Percentiles rank a stretch among this genome's conserved stretches.
phyloP scores from a whole-genome alignment of 1,140 invertebrate species.

The Drosophila chauvacae region DNA sequence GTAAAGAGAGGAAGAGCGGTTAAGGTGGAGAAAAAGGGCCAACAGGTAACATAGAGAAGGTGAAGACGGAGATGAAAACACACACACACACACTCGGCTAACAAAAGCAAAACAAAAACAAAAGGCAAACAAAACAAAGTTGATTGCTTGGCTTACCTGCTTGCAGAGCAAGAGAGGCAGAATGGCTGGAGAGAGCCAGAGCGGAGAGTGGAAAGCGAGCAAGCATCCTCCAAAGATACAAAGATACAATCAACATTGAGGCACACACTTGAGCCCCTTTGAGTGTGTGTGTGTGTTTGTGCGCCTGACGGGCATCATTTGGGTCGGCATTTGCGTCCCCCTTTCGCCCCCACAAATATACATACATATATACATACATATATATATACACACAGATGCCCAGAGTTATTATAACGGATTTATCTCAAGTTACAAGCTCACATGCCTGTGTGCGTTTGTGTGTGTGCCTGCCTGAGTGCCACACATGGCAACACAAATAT shows the following conservation, averaged over 20 bases:
- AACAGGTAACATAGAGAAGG: slow-evolving; percentile 38
- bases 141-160: slow-evolving; percentile 54
- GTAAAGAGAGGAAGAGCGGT: not conserved
- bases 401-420: slow-evolving; percentile 81
- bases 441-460: slow-evolving; percentile 14
- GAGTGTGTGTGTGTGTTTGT: slow-evolving; percentile 19
- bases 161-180: not conserved
- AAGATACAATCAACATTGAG: slow-evolving; percentile 69
- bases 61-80: slow-evolving; percentile 24
- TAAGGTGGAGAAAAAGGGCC: slow-evolving; percentile 39
- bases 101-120: slow-evolving; percentile 60
- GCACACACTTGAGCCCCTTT: slow-evolving; percentile 45
- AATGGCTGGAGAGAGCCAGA: not conserved
- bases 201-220: slow-evolving; percentile 6
- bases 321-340: slow-evolving; percentile 38
- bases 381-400: slow-evolving; percentile 51
- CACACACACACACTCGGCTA: slow-evolving; percentile 1
- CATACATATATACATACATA: not conserved
- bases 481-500: slow-evolving; percentile 53
- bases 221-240: slow-evolving; percentile 72
- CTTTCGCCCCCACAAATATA: not conserved
- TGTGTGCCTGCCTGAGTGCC: slow-evolving; percentile 7
- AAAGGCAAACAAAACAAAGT: slow-evolving; percentile 47
- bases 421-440: slow-evolving; percentile 75
- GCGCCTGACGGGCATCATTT: slow-evolving; percentile 69